Evolutionary conservation across 2,797 vertebrate species (phyloP).

Genomic region (Acrossocheilus fasciatus): DNA sequence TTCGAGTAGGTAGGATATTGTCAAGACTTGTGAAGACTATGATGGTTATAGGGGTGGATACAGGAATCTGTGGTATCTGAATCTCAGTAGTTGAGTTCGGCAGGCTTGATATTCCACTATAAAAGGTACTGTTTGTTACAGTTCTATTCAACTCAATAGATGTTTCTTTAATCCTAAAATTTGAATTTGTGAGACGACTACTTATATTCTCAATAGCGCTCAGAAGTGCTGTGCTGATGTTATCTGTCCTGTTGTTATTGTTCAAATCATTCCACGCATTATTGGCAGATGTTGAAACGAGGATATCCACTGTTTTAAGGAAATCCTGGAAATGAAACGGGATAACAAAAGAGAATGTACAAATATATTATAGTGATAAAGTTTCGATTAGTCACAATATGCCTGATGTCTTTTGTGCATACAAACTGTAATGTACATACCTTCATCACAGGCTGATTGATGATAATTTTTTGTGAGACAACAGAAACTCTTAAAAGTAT

Average conservation of each 20-base stretch:
- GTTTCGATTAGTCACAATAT: background rate
- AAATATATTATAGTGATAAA: background rate
- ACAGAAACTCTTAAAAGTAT: no score
- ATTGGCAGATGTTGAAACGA: slow-evolving; percentile 62
- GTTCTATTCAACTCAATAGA: slow-evolving; percentile 73
- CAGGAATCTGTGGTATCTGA: slow-evolving; percentile 58
- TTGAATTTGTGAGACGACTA: background rate
- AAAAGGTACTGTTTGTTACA: background rate
- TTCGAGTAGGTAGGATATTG: slow-evolving; percentile 72
- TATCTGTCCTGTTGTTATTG: slow-evolving; percentile 35
- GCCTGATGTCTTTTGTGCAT: no score
- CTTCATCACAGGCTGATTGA: no score
- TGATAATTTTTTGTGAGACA: no score
- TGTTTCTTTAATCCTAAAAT: slow-evolving; percentile 56
- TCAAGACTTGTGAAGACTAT: slow-evolving; percentile 79
- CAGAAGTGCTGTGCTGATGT: slow-evolving; percentile 76
- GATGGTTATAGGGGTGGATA: slow-evolving; percentile 71
- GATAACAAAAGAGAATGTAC: background rate
- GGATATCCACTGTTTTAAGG: slow-evolving; percentile 75
- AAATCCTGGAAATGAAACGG: slow-evolving; percentile 72
- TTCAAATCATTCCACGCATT: slow-evolving; percentile 76
- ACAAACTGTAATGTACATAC: no score
- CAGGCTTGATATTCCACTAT: slow-evolving; percentile 53
- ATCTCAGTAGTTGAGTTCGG: slow-evolving; percentile 72
- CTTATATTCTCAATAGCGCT: slow-evolving; percentile 78